Conservation (phyloP, 2,797 vertebrate genomes). For the Phyllotis vaccarum region DNA sequence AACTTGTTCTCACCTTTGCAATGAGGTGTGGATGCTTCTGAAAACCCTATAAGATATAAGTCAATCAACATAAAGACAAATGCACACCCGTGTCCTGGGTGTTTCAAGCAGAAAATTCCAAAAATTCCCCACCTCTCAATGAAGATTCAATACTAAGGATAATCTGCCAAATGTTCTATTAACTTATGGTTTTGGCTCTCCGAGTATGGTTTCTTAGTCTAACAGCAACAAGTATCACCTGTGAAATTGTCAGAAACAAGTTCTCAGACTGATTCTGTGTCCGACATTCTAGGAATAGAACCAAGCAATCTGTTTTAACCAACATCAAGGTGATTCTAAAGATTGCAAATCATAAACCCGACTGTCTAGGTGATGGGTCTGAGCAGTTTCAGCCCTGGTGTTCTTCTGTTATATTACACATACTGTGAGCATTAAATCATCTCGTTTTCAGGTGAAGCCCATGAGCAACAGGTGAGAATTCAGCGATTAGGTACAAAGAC, state of each 20-base stretch:
- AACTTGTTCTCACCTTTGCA: not conserved
- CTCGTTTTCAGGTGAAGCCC: not conserved
- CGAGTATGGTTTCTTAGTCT: not conserved
- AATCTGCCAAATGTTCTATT: not conserved
- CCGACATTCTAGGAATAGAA: not conserved
- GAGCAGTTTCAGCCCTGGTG: not conserved
- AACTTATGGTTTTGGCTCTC: not conserved
- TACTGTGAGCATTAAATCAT: not conserved
- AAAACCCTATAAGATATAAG: not conserved
- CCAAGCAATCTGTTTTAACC: not conserved
- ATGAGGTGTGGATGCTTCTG: too few relatives aligned
- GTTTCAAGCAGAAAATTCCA: not conserved
- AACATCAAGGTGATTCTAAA: not conserved
- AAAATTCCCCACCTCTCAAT: not conserved
- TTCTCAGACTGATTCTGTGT: not conserved
- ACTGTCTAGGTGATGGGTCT: not conserved
- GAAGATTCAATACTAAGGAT: not conserved
- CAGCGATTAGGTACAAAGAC: not conserved
- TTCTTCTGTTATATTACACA: not conserved
- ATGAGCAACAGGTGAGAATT: not conserved
- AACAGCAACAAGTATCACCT: not conserved
- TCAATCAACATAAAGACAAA: not conserved
- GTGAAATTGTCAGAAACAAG: slow-evolving; percentile 12
- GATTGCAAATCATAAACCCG: not conserved
- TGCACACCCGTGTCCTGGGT: not conserved